A percentile compares a stretch with the other conserved stretches of the same genome.
These are phyloP conservation scores for Spinus olivaceus DNA, from an alignment of 2,797 vertebrate genomes.

Conservation along the genomic window DNA sequence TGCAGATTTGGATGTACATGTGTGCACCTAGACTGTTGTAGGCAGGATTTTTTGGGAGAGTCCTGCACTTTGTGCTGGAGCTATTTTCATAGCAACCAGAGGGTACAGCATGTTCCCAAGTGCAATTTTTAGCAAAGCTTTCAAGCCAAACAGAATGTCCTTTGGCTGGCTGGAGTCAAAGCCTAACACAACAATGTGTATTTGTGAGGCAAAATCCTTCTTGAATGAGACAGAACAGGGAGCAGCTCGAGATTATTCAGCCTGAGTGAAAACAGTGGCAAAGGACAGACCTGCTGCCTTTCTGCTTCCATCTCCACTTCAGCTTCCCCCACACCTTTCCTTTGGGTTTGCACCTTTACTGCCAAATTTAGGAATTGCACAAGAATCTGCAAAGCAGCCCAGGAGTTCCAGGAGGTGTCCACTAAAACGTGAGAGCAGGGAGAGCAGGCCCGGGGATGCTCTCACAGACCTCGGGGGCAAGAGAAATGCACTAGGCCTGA, in stretches of 20 bases:
- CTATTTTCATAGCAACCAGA: constrained; percentile 36
- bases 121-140: constrained; percentile 18
- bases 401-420: neutral
- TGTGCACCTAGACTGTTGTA: neutral
- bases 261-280: neutral
- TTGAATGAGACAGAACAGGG: neutral
- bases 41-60: neutral
- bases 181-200: neutral
- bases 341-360: neutral
- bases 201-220: neutral
- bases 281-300: neutral
- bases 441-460: neutral
- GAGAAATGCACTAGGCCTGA: neutral
- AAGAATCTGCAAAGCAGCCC: neutral
- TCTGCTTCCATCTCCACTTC: neutral
- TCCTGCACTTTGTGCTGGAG: neutral
- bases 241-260: neutral
- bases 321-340: neutral
- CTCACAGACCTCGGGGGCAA: neutral
- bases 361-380: neutral
- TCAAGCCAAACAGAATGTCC: constrained; percentile 7
- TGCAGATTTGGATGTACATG: neutral
- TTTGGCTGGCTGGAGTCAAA: constrained; percentile 8
- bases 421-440: neutral
- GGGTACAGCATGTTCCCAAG: constrained; percentile 13